A percentile compares a stretch with the other conserved stretches of the same genome.
Evolutionary conservation across 2,888 invertebrate species (phyloP).

Genomic region (Cordylochernes scorpioides): DNA sequence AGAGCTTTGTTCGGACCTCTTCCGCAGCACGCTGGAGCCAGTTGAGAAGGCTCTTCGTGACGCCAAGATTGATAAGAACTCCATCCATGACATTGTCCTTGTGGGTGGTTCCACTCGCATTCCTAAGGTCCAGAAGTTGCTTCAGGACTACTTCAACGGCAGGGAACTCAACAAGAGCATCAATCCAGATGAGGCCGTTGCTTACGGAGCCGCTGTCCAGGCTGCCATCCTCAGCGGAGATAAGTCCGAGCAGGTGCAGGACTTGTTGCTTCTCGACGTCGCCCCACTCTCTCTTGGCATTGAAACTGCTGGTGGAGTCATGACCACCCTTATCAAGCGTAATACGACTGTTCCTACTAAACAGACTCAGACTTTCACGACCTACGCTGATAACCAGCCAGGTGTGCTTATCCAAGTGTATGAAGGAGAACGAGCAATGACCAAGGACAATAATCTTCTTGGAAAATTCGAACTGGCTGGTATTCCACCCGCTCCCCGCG

Average conservation of each 20-base stretch:
- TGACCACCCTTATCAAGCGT: constrained; percentile 87
- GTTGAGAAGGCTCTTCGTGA: constrained; percentile 86
- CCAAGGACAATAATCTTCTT: constrained; percentile 23
- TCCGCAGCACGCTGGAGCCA: constrained; percentile 82
- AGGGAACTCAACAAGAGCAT: constrained; percentile 83
- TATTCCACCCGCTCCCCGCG: constrained; percentile 20
- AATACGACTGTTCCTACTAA: constrained; percentile 93
- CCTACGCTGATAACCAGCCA: constrained; percentile 91
- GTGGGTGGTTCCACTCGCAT: constrained; percentile 86
- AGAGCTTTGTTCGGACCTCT: constrained; percentile 80
- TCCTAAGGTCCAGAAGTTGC: constrained; percentile 83
- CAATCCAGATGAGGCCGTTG: constrained; percentile 92
- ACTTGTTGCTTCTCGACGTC: constrained; percentile 67
- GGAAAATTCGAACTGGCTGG: constrained; percentile 23
- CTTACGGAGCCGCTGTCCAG: constrained; percentile 84
- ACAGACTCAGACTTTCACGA: constrained; percentile 85
- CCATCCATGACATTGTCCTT: constrained; percentile 42
- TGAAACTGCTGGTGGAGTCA: constrained; percentile 69
- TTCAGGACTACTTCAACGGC: constrained; percentile 61
- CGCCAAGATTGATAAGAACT: constrained; percentile 79
- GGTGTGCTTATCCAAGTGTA: constrained; percentile 48
- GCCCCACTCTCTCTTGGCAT: constrained; percentile 71
- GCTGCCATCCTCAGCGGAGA: constrained; percentile 78
- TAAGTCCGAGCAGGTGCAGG: constrained; percentile 38
- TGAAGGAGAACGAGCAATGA: constrained; percentile 25